Base-by-base conservation (phyloP, 2,888 invertebrate species). In the Pyrgus malvae region DNA sequence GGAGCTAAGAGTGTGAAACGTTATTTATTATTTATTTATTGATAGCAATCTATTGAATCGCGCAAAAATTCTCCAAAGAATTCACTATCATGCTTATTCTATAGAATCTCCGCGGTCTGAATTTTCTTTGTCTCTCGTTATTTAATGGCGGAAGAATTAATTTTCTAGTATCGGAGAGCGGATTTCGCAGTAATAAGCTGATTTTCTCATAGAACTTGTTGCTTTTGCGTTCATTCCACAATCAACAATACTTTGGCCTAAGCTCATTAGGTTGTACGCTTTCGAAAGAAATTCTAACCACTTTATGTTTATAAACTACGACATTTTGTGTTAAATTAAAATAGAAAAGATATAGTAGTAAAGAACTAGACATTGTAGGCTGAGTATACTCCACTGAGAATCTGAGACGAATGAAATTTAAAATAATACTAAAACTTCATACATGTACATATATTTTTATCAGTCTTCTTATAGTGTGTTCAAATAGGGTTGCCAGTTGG, bases 81-180 rank as follows among this genome's bases (percentile, higher is more conserved):
- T 33, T 45, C 21, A 19, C 19, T 45, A 45, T 45, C 31, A 45
- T 11, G 31, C 45, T 45, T 33, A 45, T 45, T 45, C 9, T 33
- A 31, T 12, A 29, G 33, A 45, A 21, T 45, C 12, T 33, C 6
- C 33, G 45, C 8, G 19, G 19, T 21, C 11, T 45, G 12, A 33
- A 31, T 45, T 21, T 16, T 33, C 19, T 23, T 12, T 11, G 4
- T 14, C n/a, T 21, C 12, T 45, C 8, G 21, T 17, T 31, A 33
- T 21, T 9, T 12, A 21, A 12, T 8, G 12, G 7, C 14, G 8
- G 19, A 33, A 45, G 21, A 45, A 33, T 31, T 45, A 45, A 31
- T 31, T 45, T 45, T n/a, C 44, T 9, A 45, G 12, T 31, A 44
- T 16, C 19, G 12, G 2, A 19, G n/a, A 33, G 45, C 7, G 12